A percentile compares a stretch with the other conserved stretches of the same genome.
Conservation (phyloP, 2,113 vertebrate genomes). For the Hymenochirus boettgeri region DNA sequence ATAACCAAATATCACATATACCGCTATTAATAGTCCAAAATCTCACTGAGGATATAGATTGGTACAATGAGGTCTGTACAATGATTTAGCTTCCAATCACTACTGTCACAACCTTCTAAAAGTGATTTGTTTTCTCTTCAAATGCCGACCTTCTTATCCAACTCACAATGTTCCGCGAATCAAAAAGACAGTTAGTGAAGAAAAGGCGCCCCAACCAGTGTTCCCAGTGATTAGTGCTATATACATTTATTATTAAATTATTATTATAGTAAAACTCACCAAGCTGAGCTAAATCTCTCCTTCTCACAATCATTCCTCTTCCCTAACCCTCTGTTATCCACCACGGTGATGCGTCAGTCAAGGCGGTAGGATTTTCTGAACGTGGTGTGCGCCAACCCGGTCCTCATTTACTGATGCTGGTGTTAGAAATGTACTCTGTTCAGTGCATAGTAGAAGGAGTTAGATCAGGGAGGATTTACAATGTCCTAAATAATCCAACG, state of each 20-base stretch:
- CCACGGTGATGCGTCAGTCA: neutral
- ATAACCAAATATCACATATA: too few species aligned
- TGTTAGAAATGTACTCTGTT: neutral
- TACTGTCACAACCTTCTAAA: neutral
- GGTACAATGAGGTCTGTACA: slow-evolving; percentile 10
- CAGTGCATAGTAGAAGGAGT: slow-evolving; percentile 17
- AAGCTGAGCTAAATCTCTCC: slow-evolving; percentile 9
- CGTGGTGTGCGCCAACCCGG: neutral
- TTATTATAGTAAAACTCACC: neutral
- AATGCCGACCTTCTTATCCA: slow-evolving; percentile 3
- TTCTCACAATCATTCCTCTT: neutral
- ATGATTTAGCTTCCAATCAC: neutral
- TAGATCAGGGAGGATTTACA: slow-evolving; percentile 27
- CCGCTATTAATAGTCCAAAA: too few species aligned
- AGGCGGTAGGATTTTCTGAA: neutral
- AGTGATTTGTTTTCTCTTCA: neutral
- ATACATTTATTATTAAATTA: neutral
- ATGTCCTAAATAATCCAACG: slow-evolving; percentile 11
- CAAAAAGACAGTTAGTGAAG: neutral
- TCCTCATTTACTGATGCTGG: too few species aligned
- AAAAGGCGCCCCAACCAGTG: too few species aligned
- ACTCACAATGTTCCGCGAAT: neutral
- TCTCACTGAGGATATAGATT: slow-evolving; percentile 10
- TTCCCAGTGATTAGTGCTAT: neutral
- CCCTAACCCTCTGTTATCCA: neutral